phyloP scores from a whole-genome alignment of 2,113 vertebrate species.

The Syngnathus typhle region DNA sequence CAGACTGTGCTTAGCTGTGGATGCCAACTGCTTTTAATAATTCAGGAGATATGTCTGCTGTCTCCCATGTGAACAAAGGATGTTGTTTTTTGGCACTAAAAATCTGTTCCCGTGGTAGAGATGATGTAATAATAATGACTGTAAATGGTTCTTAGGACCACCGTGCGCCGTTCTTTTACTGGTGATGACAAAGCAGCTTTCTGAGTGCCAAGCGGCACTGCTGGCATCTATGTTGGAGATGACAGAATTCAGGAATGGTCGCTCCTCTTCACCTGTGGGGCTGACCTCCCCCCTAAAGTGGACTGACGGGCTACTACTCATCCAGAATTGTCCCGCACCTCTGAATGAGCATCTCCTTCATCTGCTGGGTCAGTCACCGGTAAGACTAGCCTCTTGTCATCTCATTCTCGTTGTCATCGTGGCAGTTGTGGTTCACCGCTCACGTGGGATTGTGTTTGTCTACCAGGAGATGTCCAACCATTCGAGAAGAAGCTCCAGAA shows the following conservation, averaged over 20 bases:
- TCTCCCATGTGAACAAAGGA: too few species aligned
- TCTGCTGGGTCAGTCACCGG: slow-evolving; percentile 50
- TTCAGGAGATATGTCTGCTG: too few species aligned
- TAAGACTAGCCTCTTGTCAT: slow-evolving; percentile 3
- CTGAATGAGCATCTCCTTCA: slow-evolving; percentile 57
- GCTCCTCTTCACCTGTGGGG: not conserved
- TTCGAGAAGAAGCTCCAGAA: slow-evolving; percentile 11
- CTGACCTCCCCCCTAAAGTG: slow-evolving; percentile 51
- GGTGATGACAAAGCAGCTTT: slow-evolving; percentile 57
- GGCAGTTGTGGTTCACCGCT: not conserved
- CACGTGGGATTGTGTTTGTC: not conserved
- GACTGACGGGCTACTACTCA: slow-evolving; percentile 53
- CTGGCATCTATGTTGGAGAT: slow-evolving; percentile 63
- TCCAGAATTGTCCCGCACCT: slow-evolving; percentile 47
- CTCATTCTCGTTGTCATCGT: not conserved
- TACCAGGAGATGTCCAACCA: slow-evolving; percentile 14
- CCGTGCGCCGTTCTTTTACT: slow-evolving; percentile 57
- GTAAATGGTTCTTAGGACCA: slow-evolving; percentile 25
- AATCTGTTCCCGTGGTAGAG: not conserved
- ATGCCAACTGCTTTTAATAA: too few species aligned
- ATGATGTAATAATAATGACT: not conserved
- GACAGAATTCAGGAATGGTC: slow-evolving; percentile 40
- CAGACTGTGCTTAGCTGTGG: too few species aligned
- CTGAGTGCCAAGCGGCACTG: slow-evolving; percentile 47
- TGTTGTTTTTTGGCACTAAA: not conserved